Conservation (phyloP, 2,888 invertebrate species). For the Sericinus montela region DNA sequence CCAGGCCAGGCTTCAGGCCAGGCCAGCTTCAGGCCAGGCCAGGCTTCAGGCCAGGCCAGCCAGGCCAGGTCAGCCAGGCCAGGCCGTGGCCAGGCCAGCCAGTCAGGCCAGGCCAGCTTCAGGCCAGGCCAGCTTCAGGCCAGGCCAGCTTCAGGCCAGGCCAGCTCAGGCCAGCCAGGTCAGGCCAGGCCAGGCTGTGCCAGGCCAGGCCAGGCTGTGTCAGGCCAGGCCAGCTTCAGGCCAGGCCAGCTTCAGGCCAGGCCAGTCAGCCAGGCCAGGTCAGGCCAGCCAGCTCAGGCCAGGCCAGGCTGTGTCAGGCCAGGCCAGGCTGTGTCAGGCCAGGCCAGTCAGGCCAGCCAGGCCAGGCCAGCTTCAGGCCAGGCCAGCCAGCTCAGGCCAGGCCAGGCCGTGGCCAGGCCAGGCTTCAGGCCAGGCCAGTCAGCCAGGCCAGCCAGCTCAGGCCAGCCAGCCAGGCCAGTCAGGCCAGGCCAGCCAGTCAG, state of each 20-base stretch:
- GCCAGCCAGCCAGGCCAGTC: constrained; percentile 18
- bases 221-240: constrained; percentile 26
- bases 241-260: constrained; percentile 25
- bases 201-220: constrained; percentile 20
- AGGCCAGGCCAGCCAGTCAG: constrained; percentile 26
- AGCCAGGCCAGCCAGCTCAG: too few relatives aligned
- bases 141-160: too few relatives aligned
- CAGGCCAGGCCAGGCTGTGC: constrained; percentile 18
- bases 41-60: too few relatives aligned
- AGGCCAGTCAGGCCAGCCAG: not conserved
- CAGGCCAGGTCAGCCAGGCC: too few relatives aligned
- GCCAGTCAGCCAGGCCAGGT: constrained; percentile 19
- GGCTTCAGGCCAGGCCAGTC: too few relatives aligned
- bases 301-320: constrained; percentile 25
- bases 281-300: constrained; percentile 12
- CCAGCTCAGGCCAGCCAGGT: too few relatives aligned
- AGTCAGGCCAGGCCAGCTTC: constrained; percentile 22
- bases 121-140: constrained; percentile 26
- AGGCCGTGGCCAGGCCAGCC: constrained; percentile 28
- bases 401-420: too few relatives aligned
- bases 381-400: constrained; percentile 3
- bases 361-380: constrained; percentile 14
- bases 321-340: constrained; percentile 25
- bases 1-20: constrained; percentile 22
- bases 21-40: constrained; percentile 25